These are phyloP conservation scores for Aphaenogaster ashmeadi DNA, from an alignment of 1,140 invertebrate genomes.

Conservation along the genomic window DNA sequence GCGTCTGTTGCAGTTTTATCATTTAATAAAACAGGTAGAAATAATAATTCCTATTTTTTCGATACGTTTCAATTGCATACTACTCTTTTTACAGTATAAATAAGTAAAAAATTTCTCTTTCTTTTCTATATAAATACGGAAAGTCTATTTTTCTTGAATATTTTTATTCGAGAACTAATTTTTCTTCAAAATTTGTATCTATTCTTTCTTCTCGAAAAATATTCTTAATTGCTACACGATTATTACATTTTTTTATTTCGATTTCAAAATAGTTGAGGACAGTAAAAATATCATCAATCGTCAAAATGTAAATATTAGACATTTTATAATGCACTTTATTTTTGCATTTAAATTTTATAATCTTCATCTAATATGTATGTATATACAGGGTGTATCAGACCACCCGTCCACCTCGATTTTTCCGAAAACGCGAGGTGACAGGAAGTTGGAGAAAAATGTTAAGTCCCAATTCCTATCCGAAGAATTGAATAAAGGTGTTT, in stretches of 20 bases:
- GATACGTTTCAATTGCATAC: neutral
- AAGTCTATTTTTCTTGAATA: neutral
- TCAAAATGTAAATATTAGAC: neutral
- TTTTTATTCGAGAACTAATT: neutral
- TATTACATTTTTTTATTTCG: neutral
- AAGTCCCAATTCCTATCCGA: no score
- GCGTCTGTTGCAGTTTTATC: neutral
- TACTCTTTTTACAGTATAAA: neutral
- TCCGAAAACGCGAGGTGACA: no score
- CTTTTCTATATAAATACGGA: neutral
- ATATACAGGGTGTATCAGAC: no score
- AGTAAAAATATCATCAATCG: neutral
- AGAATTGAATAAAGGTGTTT: no score
- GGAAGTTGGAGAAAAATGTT: no score
- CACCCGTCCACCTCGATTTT: no score
- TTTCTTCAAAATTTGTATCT: neutral
- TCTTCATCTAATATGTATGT: neutral
- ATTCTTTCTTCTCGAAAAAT: neutral
- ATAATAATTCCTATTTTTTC: neutral
- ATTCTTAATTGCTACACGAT: neutral
- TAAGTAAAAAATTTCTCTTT: neutral
- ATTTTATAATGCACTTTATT: neutral
- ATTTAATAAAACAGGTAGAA: constrained; percentile 35
- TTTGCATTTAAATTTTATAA: neutral
- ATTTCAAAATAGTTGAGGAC: neutral